Percentiles rank a stretch among this genome's conserved stretches.
phyloP scores from a whole-genome alignment of 2,113 vertebrate genomes.

The Bolborhynchus lineola region DNA sequence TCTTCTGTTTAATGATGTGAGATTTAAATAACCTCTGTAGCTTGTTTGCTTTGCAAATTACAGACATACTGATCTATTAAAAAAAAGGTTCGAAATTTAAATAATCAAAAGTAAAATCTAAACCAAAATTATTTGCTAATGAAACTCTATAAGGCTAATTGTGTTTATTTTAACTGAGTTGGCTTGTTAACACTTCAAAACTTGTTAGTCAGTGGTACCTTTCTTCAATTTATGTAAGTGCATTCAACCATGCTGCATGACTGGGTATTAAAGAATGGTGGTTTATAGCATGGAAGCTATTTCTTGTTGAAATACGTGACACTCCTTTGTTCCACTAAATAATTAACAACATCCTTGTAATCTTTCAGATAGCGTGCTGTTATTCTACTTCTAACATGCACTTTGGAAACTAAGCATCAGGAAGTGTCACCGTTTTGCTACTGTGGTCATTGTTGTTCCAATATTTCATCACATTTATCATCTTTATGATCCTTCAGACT shows the following conservation, averaged over 20 bases:
- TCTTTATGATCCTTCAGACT: not conserved
- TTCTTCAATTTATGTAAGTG: constrained; percentile 9
- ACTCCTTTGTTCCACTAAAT: constrained; percentile 3
- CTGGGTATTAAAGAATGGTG: constrained; percentile 26
- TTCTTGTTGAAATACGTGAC: constrained; percentile 23
- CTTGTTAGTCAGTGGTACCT: not conserved
- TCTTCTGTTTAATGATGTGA: not conserved
- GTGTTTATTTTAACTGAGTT: not conserved
- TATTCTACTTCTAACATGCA: not conserved
- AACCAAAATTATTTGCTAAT: not conserved
- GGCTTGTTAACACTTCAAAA: not conserved
- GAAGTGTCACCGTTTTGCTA: not conserved
- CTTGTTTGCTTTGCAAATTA: constrained; percentile 2
- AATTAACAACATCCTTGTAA: constrained; percentile 3
- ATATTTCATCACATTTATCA: not conserved
- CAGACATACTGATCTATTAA: not conserved
- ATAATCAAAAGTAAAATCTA: constrained; percentile 14
- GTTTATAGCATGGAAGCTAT: constrained; percentile 16
- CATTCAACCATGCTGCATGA: not conserved
- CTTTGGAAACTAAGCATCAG: not conserved
- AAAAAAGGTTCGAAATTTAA: constrained; percentile 1
- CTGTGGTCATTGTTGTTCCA: not conserved
- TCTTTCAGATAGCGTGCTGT: not conserved
- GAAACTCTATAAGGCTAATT: not conserved
- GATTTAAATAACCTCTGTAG: not conserved